phyloP scores from a whole-genome alignment of 2,888 invertebrate species.

The Drosophila incognita region DNA sequence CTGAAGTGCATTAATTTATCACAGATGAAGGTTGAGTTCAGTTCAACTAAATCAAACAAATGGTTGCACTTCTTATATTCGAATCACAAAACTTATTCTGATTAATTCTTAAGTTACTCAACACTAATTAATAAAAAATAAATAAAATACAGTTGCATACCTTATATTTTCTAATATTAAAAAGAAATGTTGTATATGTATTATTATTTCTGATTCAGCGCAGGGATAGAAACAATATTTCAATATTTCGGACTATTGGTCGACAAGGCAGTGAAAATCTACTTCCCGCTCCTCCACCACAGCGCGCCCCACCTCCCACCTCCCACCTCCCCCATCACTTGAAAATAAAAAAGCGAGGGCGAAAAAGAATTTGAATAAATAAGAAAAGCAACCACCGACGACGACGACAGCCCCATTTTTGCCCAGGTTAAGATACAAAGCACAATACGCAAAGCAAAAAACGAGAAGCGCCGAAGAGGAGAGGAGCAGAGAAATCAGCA shows the following conservation, averaged over 20 bases:
- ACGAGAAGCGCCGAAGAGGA: slow-evolving; percentile 21
- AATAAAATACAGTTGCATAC: not conserved
- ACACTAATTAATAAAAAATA: not conserved
- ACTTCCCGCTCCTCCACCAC: not conserved
- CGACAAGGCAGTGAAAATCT: not conserved
- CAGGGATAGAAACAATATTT: not conserved
- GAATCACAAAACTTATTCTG: not conserved
- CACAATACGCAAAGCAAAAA: slow-evolving; percentile 30
- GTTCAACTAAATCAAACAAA: not conserved
- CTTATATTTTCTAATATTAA: not conserved
- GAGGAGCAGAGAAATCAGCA: slow-evolving; percentile 16
- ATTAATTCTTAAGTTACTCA: not conserved
- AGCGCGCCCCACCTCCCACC: accelerated
- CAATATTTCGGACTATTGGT: not conserved
- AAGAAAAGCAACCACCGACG: slow-evolving; percentile 72
- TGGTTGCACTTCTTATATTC: not conserved
- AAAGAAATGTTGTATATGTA: not conserved
- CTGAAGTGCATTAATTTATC: not conserved
- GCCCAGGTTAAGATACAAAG: slow-evolving; percentile 42
- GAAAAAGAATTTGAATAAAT: slow-evolving; percentile 64
- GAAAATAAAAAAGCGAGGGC: slow-evolving; percentile 1
- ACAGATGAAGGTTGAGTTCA: not conserved
- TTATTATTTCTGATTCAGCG: not conserved
- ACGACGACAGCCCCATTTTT: slow-evolving; percentile 33
- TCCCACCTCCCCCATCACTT: not conserved